These are phyloP conservation scores for Hippotragus niger DNA, from an alignment of 2,113 vertebrate genomes.

Conservation along the genomic window DNA sequence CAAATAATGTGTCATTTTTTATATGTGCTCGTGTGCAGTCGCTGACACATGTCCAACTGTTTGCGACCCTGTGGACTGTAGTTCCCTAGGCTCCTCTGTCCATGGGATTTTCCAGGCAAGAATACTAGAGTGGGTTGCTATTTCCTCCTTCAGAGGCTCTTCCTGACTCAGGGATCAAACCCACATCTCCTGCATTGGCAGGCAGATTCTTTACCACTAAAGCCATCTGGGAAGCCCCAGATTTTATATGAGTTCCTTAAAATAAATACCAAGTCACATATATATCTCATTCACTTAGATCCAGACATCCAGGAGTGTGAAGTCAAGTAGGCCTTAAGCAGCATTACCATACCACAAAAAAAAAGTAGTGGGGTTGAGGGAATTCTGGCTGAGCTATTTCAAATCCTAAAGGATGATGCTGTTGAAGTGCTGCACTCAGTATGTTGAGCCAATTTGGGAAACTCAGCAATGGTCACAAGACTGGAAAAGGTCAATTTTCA, in stretches of 20 bases:
- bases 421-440: not conserved
- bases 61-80: not conserved
- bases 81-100: not conserved
- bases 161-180: not conserved
- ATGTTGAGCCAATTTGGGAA: not conserved
- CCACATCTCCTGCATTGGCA: not conserved
- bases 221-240: not conserved
- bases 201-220: not conserved
- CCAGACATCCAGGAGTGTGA: not conserved
- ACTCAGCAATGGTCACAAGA: not conserved
- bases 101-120: not conserved
- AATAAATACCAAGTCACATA: not conserved
- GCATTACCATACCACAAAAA: not conserved
- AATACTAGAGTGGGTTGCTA: not conserved
- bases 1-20: not conserved
- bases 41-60: rapidly evolving
- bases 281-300: not conserved
- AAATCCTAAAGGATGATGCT: not conserved
- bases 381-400: not conserved
- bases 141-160: not conserved
- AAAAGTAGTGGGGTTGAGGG: not conserved
- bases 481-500: not conserved
- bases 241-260: not conserved
- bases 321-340: not conserved
- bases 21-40: not conserved